Conservation (phyloP, 2,888 invertebrate species). For the Apodemia zela region DNA sequence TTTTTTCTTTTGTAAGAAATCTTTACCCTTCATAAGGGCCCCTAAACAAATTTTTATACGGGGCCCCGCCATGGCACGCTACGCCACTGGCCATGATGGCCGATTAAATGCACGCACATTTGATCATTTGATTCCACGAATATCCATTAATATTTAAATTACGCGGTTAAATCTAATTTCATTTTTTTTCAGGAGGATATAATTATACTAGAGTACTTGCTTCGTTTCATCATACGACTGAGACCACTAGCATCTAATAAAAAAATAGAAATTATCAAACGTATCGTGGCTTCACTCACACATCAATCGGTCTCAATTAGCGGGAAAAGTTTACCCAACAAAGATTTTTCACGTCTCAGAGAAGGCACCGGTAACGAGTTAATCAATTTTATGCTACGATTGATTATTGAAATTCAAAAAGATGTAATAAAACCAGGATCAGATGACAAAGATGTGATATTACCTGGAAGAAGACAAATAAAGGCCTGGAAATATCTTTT, state of each 20-base stretch:
- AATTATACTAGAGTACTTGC: slow-evolving; percentile 85
- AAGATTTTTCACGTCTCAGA: slow-evolving; percentile 70
- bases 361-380: slow-evolving; percentile 80
- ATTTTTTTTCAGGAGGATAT: slow-evolving; percentile 77
- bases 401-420: slow-evolving; percentile 71
- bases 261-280: slow-evolving; percentile 81
- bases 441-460: slow-evolving; percentile 63
- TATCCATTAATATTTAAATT: no score
- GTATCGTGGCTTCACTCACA: slow-evolving; percentile 83
- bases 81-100: no score
- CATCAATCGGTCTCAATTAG: slow-evolving; percentile 80
- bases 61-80: no score
- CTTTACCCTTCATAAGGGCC: no score
- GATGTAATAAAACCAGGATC: slow-evolving; percentile 62
- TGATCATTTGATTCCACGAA: no score
- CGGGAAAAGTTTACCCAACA: slow-evolving; percentile 58
- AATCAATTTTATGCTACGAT: slow-evolving; percentile 72
- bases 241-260: slow-evolving; percentile 81
- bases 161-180: neutral
- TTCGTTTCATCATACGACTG: slow-evolving; percentile 84
- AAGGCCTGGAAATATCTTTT: slow-evolving; percentile 67
- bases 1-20: no score
- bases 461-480: slow-evolving; percentile 57
- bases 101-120: no score
- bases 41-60: no score